Base-by-base conservation (phyloP, 2,888 invertebrate genomes). In the Cheilosia variabilis region DNA sequence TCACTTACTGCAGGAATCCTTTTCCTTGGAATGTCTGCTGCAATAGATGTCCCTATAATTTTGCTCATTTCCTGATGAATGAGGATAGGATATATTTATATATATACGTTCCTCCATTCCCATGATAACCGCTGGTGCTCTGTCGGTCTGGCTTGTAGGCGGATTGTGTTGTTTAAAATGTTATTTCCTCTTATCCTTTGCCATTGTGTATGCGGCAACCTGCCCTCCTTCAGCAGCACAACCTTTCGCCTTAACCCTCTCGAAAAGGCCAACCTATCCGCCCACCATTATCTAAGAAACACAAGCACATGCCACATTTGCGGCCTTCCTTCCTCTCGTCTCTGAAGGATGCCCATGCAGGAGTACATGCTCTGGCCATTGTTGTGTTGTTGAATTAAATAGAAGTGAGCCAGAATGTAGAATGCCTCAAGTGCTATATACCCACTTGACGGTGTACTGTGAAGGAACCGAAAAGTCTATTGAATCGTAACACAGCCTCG, bases 331-430 rank as follows among this genome's bases (percentile, higher is more conserved):
- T 82, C 43, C 37, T 19, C 62, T 53, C 22, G 6, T 6, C 27
- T 55, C 57, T 24, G 22, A 73, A 73, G 68, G 57, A 83, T 31
- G 31, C 69, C 69, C 10, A 24, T 52, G 2, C 13, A 47, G 5
- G 17, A 17, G 45, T 63, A 69, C 31, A 68, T 68, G 52, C 50
- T 22, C 58, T 63, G 45, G 73, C 63, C 34, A 78, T 78, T 83
- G 69, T 84, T 75, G 45, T 79, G 63, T 81, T 81, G 75, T 81
- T 69, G 68, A 69, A 75, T 81, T 75, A 75, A 69, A 69, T 50
- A 75, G 50, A 57, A 69, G 73, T 68, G 68, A 73, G 73, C 71
- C 69, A 62, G 55, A 19, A 65, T 45, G 27, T 24, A 47, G 47
- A 47, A 53, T 52, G 50, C 65, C 41, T 22, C 31, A 45, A n/a